A percentile compares a stretch with the other conserved stretches of the same genome.
These are phyloP conservation scores for Alectoris magna DNA, from an alignment of 2,797 vertebrate genomes.

Conservation along the genomic window DNA sequence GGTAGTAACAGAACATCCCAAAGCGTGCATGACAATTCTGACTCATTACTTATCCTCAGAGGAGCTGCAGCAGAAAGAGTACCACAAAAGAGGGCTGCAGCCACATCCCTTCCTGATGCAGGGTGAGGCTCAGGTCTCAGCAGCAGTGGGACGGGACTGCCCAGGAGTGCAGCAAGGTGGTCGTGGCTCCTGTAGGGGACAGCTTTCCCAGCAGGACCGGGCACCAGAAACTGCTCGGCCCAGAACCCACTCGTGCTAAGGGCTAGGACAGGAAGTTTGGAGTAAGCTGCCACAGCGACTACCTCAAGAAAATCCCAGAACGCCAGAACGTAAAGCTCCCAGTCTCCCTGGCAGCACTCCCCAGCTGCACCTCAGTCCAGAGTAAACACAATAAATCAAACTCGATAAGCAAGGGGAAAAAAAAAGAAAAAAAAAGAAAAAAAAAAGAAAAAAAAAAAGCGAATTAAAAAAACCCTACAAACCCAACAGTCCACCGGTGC, in stretches of 20 bases:
- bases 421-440: too few relatives aligned
- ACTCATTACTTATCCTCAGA: not conserved
- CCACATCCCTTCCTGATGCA: not conserved
- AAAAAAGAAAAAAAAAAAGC: too few relatives aligned
- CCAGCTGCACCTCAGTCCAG: not conserved
- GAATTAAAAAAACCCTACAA: too few relatives aligned
- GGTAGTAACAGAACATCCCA: not conserved
- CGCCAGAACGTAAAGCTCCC: not conserved
- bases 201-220: not conserved
- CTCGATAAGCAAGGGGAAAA: not conserved
- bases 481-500: not conserved
- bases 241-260: not conserved
- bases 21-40: not conserved
- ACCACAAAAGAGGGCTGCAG: not conserved
- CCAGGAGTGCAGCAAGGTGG: not conserved
- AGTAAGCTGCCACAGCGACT: not conserved
- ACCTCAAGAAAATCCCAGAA: not conserved
- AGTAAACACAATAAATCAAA: not conserved
- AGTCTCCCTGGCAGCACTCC: not conserved
- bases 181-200: not conserved
- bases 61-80: not conserved
- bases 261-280: not conserved
- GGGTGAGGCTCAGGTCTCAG: not conserved
- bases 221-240: not conserved
- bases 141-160: fast-evolving